phyloP scores from a whole-genome alignment of 2,113 vertebrate genomes.

The Nerophis lumbriciformis region DNA sequence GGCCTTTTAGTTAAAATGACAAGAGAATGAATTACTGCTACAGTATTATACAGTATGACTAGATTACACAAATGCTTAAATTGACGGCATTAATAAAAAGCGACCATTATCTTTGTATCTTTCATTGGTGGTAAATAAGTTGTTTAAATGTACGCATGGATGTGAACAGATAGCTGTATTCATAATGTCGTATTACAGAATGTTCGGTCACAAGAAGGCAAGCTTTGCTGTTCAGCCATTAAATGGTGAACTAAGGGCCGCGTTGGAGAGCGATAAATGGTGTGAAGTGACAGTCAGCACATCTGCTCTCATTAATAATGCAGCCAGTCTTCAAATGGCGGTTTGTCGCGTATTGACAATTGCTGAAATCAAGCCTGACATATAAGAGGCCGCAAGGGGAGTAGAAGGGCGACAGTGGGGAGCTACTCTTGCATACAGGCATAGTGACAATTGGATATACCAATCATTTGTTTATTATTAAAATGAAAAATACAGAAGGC shows the following conservation, averaged over 20 bases:
- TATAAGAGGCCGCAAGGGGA: constrained; percentile 58
- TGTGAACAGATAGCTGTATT: neutral
- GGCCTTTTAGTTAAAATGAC: constrained; percentile 23
- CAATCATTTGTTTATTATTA: constrained; percentile 61
- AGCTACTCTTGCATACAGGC: neutral
- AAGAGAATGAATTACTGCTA: neutral
- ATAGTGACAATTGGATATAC: neutral
- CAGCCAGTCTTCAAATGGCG: constrained; percentile 71
- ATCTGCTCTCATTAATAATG: constrained; percentile 78
- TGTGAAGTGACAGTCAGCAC: constrained; percentile 77
- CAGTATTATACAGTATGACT: too few relatives aligned
- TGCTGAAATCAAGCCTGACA: constrained; percentile 74
- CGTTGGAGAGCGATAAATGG: constrained; percentile 46
- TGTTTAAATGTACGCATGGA: too few relatives aligned
- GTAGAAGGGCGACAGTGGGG: neutral
- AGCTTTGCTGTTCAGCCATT: constrained; percentile 52
- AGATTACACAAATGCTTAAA: too few relatives aligned
- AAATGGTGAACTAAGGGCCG: constrained; percentile 63
- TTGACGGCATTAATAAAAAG: too few relatives aligned
- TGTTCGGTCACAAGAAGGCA: constrained; percentile 36
- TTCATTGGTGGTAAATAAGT: too few relatives aligned
- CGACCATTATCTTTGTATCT: too few relatives aligned
- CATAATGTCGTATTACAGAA: neutral
- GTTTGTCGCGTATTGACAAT: constrained; percentile 73
- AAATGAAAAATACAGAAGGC: constrained; percentile 54